Conservation (phyloP, 2,113 vertebrate genomes). For the Ovis canadensis region DNA sequence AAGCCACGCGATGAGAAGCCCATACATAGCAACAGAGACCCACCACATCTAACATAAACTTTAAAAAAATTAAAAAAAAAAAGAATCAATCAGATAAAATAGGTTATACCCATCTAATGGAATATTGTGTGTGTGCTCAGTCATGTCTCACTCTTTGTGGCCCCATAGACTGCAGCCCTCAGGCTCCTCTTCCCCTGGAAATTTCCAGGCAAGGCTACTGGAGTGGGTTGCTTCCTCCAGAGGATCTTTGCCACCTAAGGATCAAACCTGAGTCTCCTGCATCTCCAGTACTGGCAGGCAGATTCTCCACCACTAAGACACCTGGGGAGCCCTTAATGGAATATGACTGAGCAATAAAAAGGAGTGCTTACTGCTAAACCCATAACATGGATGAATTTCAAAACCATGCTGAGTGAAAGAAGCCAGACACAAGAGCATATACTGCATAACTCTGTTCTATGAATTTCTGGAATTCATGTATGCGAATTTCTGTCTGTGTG, state of each 20-base stretch:
- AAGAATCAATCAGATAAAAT: not conserved
- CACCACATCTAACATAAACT: no score
- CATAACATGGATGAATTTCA: not conserved
- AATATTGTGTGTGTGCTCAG: not conserved
- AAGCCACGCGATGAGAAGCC: no score
- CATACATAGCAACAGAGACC: no score
- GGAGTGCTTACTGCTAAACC: not conserved
- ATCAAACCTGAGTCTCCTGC: not conserved
- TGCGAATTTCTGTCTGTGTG: not conserved
- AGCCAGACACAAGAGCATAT: not conserved
- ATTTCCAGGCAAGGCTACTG: not conserved
- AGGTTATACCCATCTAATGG: no score
- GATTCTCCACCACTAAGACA: not conserved
- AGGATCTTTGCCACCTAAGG: not conserved
- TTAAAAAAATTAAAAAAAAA: no score
- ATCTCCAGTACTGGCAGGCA: not conserved
- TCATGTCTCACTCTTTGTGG: not conserved
- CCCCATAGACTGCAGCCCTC: not conserved
- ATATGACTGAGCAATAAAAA: not conserved
- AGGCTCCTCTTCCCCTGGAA: not conserved
- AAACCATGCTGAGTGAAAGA: not conserved
- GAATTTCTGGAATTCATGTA: not conserved
- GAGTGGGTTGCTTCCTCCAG: not conserved
- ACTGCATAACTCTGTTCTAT: not conserved
- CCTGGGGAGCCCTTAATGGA: not conserved